Conservation (phyloP, 1,140 invertebrate species). For the Drosophila repleta region DNA sequence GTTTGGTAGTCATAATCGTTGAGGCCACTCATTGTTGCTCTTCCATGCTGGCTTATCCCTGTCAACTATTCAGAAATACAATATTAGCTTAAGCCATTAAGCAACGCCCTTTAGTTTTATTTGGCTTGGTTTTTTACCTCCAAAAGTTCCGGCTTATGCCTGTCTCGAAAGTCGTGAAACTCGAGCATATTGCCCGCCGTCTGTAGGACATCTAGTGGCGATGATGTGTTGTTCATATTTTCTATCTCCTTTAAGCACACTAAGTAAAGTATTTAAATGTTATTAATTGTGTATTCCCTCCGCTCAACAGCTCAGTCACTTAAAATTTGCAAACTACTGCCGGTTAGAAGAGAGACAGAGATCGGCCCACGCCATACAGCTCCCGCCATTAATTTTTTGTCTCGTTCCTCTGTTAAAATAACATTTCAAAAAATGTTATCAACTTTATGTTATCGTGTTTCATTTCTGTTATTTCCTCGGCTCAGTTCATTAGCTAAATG, state of each 20-base stretch:
- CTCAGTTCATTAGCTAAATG: not conserved
- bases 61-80: conserved; percentile 56
- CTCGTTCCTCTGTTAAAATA: conserved; percentile 19
- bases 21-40: conserved; percentile 89
- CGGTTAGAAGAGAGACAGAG: conserved; percentile 32
- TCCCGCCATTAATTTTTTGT: conserved; percentile 55
- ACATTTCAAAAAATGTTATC: conserved; percentile 14
- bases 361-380: conserved; percentile 50
- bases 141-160: conserved; percentile 67
- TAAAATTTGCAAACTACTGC: conserved; percentile 34
- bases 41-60: conserved; percentile 79
- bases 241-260: not conserved
- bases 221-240: conserved; percentile 53
- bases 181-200: conserved; percentile 79
- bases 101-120: not conserved
- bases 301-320: not conserved
- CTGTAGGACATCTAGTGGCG: conserved; percentile 60
- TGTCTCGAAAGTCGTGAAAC: conserved; percentile 67
- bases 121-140: conserved; percentile 51
- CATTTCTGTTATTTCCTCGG: not conserved
- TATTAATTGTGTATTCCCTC: not conserved
- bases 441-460: not conserved
- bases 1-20: conserved; percentile 96
- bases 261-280: conserved; percentile 6
- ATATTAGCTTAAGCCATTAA: not conserved